These are phyloP conservation scores for Drosophila barbarae DNA, from an alignment of 2,888 invertebrate genomes.

Conservation along the genomic window DNA sequence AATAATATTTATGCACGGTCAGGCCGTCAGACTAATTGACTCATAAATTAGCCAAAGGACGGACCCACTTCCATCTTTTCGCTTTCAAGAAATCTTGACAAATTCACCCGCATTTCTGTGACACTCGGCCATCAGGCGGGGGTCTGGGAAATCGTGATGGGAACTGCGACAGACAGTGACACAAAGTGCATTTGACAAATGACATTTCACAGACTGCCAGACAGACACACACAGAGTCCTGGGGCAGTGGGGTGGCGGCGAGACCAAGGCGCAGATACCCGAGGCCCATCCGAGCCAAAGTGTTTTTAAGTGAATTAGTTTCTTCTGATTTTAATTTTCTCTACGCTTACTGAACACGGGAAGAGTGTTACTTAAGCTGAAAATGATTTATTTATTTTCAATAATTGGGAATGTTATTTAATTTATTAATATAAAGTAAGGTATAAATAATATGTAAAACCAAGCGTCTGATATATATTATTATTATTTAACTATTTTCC, in stretches of 20 bases:
- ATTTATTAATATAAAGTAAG: neutral
- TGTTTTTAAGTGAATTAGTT: constrained; percentile 73
- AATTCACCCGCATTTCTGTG: constrained; percentile 69
- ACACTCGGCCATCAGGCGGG: constrained; percentile 61
- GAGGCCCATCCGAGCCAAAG: constrained; percentile 57
- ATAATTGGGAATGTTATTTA: neutral
- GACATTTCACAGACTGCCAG: constrained; percentile 77
- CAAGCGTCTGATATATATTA: too few species aligned
- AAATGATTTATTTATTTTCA: neutral
- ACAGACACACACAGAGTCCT: constrained; percentile 60
- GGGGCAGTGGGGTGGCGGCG: constrained; percentile 23
- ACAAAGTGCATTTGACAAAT: constrained; percentile 78
- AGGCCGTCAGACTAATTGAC: constrained; percentile 63
- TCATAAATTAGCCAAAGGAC: constrained; percentile 61
- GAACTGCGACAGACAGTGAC: constrained; percentile 52
- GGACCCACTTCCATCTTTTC: constrained; percentile 1
- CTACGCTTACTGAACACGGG: constrained; percentile 14
- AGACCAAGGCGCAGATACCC: constrained; percentile 40
- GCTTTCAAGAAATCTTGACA: constrained; percentile 52
- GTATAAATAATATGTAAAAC: too few species aligned
- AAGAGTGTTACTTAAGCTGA: neutral
- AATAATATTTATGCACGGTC: constrained; percentile 53
- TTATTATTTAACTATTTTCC: neutral
- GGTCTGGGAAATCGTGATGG: constrained; percentile 43
- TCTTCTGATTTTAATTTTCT: constrained; percentile 35